Base-by-base conservation (phyloP, 2,888 invertebrate species). In the Caenorhabditis sp. region DNA sequence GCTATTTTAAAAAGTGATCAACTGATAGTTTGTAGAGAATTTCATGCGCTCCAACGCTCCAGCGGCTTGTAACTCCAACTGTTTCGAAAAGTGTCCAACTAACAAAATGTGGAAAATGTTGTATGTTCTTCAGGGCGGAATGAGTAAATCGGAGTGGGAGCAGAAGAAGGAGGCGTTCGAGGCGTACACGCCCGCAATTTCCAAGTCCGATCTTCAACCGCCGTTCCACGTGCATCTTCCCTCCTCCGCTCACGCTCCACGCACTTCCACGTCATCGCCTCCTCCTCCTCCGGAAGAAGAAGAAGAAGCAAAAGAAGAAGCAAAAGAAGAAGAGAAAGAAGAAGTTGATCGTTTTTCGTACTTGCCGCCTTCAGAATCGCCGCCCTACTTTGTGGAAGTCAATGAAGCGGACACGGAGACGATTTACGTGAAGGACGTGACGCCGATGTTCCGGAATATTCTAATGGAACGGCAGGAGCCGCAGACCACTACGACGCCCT, bases 331-430 rank as follows among this genome's bases (percentile, higher is more conserved):
- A n/a, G n/a, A n/a, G n/a, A n/a, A n/a, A n/a, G n/a, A n/a, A n/a
- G n/a, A n/a, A 24, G 13, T 13, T 9, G 9, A 1, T 37, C 45
- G 32, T 1, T 48, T 58, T 32, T 59, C 50, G 6, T 35, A 45
- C 7, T 50, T 32, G 2, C 32, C 41, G 2, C 41, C 70, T 7
- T 48, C 70, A 0, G 53, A 56, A 11, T 37, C 63, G 4, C 68
- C 74, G 20, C 30, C 41, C 13, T 68, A 68, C 32, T 70, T 58
- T 26, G 75, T 68, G 9, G 76, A 76, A 46, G 53, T 76, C n/a
- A 76, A 76, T 32, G 76, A 76, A 22, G 76, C 76, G n/a, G 76
- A 76, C 27, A 76, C 76, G n/a, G 70, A 76, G n/a, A 76, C 76
- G 17, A 53, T 65, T 8, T 73, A 59, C 37, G 62, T 73, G 39